Conservation (phyloP, 1,140 invertebrate species). For the Sipha flava region DNA sequence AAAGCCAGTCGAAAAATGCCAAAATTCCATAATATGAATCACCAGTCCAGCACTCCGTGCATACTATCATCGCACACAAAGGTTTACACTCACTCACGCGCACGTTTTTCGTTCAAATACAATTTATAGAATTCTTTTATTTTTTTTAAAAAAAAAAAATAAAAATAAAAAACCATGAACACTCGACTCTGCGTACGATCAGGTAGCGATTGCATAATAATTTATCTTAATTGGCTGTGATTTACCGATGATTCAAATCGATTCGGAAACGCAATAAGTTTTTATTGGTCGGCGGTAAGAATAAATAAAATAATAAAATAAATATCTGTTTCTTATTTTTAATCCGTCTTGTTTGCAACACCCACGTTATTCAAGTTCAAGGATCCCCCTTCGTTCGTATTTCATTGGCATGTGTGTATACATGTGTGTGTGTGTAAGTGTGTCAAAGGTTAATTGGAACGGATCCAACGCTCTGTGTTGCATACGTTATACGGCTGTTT, state of each 20-base stretch:
- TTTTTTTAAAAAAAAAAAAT: too few species aligned
- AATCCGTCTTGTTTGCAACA: slow-evolving; percentile 1
- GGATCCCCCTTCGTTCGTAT: not conserved
- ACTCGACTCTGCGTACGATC: too few species aligned
- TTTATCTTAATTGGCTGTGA: slow-evolving; percentile 27
- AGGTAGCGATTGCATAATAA: slow-evolving; percentile 7
- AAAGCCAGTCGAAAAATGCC: too few species aligned
- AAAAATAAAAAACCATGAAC: too few species aligned
- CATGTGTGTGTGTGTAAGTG: not conserved
- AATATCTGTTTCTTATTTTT: not conserved
- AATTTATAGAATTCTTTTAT: too few species aligned
- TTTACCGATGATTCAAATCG: slow-evolving; percentile 14
- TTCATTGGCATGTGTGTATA: not conserved
- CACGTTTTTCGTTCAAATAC: too few species aligned
- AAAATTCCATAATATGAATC: too few species aligned
- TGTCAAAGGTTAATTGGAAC: slow-evolving; percentile 29
- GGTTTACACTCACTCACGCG: too few species aligned
- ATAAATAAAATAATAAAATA: not conserved
- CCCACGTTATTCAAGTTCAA: slow-evolving; percentile 4
- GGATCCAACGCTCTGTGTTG: not conserved
- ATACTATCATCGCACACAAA: too few species aligned
- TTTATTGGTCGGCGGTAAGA: not conserved
- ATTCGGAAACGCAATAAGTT: slow-evolving; percentile 4
- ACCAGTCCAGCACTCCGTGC: too few species aligned
- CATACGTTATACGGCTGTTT: not conserved